phyloP scores from a whole-genome alignment of 2,113 vertebrate species.

The Gallinago paraguaiae region DNA sequence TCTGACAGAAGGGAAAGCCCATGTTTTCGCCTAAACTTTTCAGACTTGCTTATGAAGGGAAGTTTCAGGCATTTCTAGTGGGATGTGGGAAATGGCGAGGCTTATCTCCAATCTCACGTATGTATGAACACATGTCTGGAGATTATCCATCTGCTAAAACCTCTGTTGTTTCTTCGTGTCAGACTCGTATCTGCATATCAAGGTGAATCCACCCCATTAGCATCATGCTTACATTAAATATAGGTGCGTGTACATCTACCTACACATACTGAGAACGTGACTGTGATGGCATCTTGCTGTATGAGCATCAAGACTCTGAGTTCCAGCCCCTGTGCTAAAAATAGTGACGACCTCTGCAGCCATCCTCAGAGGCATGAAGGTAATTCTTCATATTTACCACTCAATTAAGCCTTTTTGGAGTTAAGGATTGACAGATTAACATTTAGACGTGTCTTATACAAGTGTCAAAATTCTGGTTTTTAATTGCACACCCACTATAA shows the following conservation, averaged over 20 bases:
- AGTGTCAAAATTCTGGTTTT: background rate
- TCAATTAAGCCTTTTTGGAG: background rate
- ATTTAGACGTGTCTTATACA: background rate
- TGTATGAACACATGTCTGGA: background rate
- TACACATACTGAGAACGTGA: background rate
- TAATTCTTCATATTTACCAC: background rate
- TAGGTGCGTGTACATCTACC: background rate
- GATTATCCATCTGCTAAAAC: background rate
- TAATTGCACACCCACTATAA: background rate
- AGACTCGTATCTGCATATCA: background rate
- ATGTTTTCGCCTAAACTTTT: background rate
- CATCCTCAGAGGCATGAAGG: background rate
- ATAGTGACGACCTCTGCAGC: background rate
- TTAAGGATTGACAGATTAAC: background rate
- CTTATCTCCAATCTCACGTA: accelerated
- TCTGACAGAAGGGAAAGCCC: background rate
- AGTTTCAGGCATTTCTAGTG: background rate
- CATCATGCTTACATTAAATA: background rate
- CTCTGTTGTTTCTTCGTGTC: background rate
- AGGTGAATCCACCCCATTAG: background rate
- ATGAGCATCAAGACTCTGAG: background rate
- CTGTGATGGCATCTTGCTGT: background rate
- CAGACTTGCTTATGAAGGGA: accelerated
- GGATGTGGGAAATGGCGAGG: background rate
- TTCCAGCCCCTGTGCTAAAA: background rate